Evolutionary conservation across 2,888 invertebrate genomes (phyloP).

Genomic region (Archaeoteleia sp.): DNA sequence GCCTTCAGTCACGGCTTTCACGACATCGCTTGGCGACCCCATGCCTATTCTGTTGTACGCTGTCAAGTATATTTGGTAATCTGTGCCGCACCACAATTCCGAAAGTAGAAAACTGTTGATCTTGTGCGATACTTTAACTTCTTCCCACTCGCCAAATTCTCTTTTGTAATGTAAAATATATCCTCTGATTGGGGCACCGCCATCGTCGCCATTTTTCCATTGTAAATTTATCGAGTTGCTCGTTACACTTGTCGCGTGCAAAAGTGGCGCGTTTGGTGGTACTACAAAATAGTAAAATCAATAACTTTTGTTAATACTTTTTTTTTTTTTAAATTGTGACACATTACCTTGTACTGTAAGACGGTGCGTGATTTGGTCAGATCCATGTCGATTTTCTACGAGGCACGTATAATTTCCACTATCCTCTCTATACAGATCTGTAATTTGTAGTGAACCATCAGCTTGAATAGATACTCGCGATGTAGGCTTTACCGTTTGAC

Average conservation of each 20-base stretch:
- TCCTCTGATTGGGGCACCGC: slow-evolving; percentile 80
- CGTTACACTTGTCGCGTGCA: slow-evolving; percentile 88
- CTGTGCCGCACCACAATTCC: slow-evolving; percentile 91
- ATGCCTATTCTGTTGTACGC: slow-evolving; percentile 94
- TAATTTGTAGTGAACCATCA: slow-evolving; percentile 85
- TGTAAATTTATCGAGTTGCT: slow-evolving; percentile 88
- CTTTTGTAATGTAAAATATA: slow-evolving; percentile 93
- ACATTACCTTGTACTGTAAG: slow-evolving; percentile 77
- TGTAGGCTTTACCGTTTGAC: slow-evolving; percentile 83
- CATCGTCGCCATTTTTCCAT: slow-evolving; percentile 89
- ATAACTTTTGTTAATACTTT: too few species aligned
- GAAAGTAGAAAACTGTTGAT: slow-evolving; percentile 86
- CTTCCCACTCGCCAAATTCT: slow-evolving; percentile 94
- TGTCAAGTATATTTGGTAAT: slow-evolving; percentile 91
- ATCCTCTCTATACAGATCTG: slow-evolving; percentile 87
- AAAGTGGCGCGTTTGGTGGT: slow-evolving; percentile 89
- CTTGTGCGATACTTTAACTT: slow-evolving; percentile 88
- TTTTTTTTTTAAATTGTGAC: background rate
- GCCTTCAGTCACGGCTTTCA: slow-evolving; percentile 80
- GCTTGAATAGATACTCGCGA: slow-evolving; percentile 80
- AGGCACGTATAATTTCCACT: slow-evolving; percentile 93
- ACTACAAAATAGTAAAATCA: slow-evolving; percentile 84
- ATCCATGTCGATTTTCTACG: slow-evolving; percentile 89
- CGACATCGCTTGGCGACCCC: slow-evolving; percentile 91
- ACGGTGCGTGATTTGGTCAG: slow-evolving; percentile 87